phyloP scores from a whole-genome alignment of 2,888 invertebrate genomes.

The Tiphia femorata region DNA sequence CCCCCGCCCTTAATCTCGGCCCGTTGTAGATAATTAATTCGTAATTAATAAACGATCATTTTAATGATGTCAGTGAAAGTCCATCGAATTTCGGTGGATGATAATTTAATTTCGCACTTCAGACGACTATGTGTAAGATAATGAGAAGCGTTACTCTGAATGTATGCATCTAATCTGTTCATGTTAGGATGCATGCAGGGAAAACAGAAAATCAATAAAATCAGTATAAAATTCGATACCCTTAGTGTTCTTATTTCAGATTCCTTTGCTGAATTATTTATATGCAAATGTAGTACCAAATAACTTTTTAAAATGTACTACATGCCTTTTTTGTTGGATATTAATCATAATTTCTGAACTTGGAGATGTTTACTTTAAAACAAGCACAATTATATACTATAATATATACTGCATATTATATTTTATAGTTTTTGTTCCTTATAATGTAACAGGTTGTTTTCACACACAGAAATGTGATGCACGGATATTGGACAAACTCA shows the following conservation, averaged over 20 bases:
- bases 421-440: too few relatives aligned
- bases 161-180: constrained; percentile 66
- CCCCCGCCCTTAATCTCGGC: constrained; percentile 68
- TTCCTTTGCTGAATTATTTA: neutral
- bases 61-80: constrained; percentile 42
- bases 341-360: neutral
- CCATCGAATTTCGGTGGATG: constrained; percentile 49
- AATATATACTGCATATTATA: neutral
- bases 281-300: neutral
- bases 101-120: constrained; percentile 54
- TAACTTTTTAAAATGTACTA: neutral
- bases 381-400: too few relatives aligned
- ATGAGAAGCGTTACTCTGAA: constrained; percentile 54
- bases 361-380: too few relatives aligned
- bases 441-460: too few relatives aligned
- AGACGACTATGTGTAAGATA: constrained; percentile 58
- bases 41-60: constrained; percentile 56
- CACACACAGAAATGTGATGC: too few relatives aligned
- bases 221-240: constrained; percentile 51
- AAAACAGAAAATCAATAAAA: constrained; percentile 63
- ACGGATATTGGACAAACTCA: too few relatives aligned
- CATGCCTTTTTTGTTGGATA: neutral
- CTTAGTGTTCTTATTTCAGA: neutral
- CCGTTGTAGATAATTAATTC: constrained; percentile 68
- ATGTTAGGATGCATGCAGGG: constrained; percentile 66